A percentile compares a stretch with the other conserved stretches of the same genome.
Conservation (phyloP, 1,140 invertebrate genomes). For the Papilio glaucus region DNA sequence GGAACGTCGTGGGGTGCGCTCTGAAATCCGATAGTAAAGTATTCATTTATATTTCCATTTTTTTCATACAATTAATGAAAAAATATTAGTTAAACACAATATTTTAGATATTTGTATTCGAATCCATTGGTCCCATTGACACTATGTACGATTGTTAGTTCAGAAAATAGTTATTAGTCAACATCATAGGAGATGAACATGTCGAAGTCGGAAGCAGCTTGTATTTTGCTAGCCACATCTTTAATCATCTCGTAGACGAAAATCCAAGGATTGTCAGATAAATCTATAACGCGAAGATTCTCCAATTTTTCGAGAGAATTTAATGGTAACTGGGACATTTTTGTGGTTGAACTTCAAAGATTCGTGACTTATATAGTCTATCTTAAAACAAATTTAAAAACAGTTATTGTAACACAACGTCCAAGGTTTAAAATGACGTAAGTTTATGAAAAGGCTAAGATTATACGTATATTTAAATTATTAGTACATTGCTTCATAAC, state of each 20-base stretch:
- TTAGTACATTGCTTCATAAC: no score
- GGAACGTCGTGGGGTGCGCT: slow-evolving; percentile 64
- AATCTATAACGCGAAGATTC: slow-evolving; percentile 91
- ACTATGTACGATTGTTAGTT: slow-evolving; percentile 89
- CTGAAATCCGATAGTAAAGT: slow-evolving; percentile 56
- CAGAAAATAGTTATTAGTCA: slow-evolving; percentile 88
- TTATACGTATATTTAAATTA: no score
- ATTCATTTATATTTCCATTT: no score
- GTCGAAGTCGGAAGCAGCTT: slow-evolving; percentile 92
- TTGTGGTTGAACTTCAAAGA: slow-evolving; percentile 93
- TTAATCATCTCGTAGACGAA: slow-evolving; percentile 91
- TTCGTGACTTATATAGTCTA: no score
- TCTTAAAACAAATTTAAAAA: no score
- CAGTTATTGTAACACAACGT: no score
- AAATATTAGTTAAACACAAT: no score
- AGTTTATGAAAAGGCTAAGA: no score
- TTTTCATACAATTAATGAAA: no score
- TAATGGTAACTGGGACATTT: slow-evolving; percentile 87
- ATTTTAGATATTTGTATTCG: no score
- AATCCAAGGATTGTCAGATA: slow-evolving; percentile 96
- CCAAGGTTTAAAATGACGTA: no score
- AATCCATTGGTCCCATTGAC: no score
- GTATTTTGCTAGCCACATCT: slow-evolving; percentile 92
- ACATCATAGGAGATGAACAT: slow-evolving; percentile 88
- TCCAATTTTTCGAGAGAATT: slow-evolving; percentile 89